Conservation (phyloP, 2,113 vertebrate genomes). For the Clarias macrocephalus region DNA sequence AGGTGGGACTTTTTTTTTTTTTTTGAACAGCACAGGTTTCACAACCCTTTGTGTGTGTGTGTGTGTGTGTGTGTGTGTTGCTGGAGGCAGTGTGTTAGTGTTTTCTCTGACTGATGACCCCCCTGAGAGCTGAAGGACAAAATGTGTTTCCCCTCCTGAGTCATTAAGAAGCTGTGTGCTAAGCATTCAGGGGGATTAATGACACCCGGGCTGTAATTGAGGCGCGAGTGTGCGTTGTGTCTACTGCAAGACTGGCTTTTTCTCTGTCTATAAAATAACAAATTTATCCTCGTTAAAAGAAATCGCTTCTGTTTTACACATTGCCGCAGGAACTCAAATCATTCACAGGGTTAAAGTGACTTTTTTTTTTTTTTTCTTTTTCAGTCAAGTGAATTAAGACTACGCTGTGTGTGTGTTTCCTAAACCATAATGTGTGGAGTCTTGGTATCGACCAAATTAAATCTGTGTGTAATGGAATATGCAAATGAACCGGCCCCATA, state of each 20-base stretch:
- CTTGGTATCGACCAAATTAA: slow-evolving; percentile 10
- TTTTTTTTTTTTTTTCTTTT: too few relatives aligned
- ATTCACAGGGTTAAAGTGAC: background rate
- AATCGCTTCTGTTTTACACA: background rate
- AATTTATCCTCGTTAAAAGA: background rate
- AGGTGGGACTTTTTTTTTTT: background rate
- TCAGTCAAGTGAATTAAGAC: background rate
- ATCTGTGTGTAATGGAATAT: slow-evolving; percentile 25
- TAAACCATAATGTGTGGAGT: background rate
- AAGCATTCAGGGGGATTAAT: slow-evolving; percentile 39
- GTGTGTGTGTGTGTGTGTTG: background rate
- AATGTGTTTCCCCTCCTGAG: slow-evolving; percentile 40
- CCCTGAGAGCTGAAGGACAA: slow-evolving; percentile 44
- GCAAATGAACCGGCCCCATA: slow-evolving; percentile 8
- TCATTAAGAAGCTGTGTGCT: slow-evolving; percentile 26
- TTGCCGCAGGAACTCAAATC: background rate
- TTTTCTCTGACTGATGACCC: slow-evolving; percentile 31
- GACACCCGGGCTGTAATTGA: slow-evolving; percentile 20
- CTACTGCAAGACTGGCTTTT: background rate
- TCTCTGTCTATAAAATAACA: background rate
- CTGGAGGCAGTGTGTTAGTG: slow-evolving; percentile 16
- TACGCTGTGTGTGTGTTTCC: background rate
- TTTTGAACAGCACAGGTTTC: background rate
- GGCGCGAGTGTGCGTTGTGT: background rate
- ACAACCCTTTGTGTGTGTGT: background rate